Evolutionary conservation across 1,140 invertebrate genomes (phyloP), one percentile per base, ranked within the genome.

Genomic region (Drosophila punjabiensis): DNA sequence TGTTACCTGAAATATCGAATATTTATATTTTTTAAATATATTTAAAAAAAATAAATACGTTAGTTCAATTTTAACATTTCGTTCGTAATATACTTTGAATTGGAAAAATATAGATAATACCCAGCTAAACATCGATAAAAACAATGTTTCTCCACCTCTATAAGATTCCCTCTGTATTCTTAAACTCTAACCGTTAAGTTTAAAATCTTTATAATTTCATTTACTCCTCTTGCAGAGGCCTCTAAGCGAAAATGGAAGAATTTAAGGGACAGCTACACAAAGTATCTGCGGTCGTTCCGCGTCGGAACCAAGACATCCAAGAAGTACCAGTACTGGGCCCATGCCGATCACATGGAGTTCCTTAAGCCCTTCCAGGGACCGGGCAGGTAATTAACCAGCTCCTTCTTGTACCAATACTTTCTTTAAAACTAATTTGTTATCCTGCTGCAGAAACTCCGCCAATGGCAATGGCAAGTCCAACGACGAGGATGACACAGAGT

Each of bases 221-320:
- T 0, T 14, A 9, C 16, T 16, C 1, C 8, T 13, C 59, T 89
- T 80, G 11, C 76, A 93, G 92, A 93, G 61, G 92, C 92, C n/a
- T 91, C 92, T 10, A 93, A 93, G 59, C 69, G 92, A 78, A 93
- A 93, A 93, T 93, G 92, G 92, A 93, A 93, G 65, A 93, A 93
- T 63, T 61, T 93, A 30, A 89, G 92, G 32, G 92, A 93, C 86
- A 93, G 92, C 63, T 93, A 93, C 48, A 93, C 92, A 18, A 93
- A 93, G 70, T 93, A 93, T 79, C 79, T 93, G 47, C 88, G 92
- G 20, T 93, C 92, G 0, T 93, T 92, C 80, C 92, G 92, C 4
- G 81, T 92, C 10, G 92, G 92, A n/a, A 92, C 92, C 7, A 93
- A 93, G 68, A 93, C 92, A 3, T 93, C 92, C 16, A 93, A 92